Percentiles rank a stretch among this genome's conserved stretches.
phyloP scores from a whole-genome alignment of 2,888 invertebrate species.

The Cantharis flavilabris region DNA sequence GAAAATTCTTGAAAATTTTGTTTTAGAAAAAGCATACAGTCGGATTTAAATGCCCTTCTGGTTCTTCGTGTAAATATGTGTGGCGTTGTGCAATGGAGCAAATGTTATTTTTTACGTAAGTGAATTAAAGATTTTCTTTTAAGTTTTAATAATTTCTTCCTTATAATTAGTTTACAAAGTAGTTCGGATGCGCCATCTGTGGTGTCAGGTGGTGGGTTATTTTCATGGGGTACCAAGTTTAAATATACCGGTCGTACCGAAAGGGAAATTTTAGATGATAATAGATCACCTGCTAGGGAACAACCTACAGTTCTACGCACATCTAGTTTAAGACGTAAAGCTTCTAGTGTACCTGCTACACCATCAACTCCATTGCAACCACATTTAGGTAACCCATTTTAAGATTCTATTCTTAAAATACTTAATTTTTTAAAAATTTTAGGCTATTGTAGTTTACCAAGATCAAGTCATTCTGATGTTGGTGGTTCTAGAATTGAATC shows the following conservation, averaged over 20 bases:
- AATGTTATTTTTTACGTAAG: constrained; percentile 97
- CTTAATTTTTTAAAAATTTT: constrained; percentile 30
- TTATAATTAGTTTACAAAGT: constrained; percentile 74
- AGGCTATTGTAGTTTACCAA: constrained; percentile 85
- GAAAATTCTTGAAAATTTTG: background rate
- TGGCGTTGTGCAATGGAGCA: constrained; percentile 98
- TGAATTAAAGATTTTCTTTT: constrained; percentile 38
- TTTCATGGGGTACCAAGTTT: constrained; percentile 94
- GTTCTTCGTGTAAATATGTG: constrained; percentile 90
- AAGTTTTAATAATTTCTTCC: constrained; percentile 35
- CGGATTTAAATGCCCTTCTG: constrained; percentile 93
- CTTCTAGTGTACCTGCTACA: constrained; percentile 85
- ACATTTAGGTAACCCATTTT: constrained; percentile 61
- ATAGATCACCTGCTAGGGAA: constrained; percentile 67
- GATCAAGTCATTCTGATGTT: constrained; percentile 79
- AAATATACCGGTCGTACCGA: constrained; percentile 92
- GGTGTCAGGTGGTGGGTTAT: constrained; percentile 87
- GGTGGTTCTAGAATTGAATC: constrained; percentile 54
- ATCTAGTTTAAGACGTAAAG: constrained; percentile 70
- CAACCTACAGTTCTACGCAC: constrained; percentile 59
- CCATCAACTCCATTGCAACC: constrained; percentile 82
- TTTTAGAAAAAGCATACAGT: constrained; percentile 87
- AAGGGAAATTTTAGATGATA: constrained; percentile 85
- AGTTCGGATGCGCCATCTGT: constrained; percentile 83
- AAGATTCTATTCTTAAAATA: background rate